Base-by-base conservation (phyloP, 2,113 vertebrate species). In the Vidua chalybeata region DNA sequence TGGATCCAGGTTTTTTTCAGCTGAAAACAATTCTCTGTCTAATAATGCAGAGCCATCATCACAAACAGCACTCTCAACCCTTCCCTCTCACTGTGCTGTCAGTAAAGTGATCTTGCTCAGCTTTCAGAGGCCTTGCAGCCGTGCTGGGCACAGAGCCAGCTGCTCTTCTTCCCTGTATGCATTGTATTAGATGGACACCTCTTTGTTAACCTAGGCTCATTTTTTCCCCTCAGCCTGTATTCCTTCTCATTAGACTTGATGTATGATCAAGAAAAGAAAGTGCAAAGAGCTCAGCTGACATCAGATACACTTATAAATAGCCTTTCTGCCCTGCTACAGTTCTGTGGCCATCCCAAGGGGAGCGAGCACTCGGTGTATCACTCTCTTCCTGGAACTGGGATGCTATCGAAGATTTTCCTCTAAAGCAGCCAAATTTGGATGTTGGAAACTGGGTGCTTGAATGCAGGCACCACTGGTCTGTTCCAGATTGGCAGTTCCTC, bases 241-340 rank as follows among this genome's bases (percentile, higher is more conserved):
- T 43, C 51, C 72, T 82, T 77, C 91, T 91, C 64, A 56, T 94
- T 61, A 90, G 54, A 46, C 84, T 91, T 96, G 90, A 84, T 78
- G 75, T 89, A 89, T 33, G 85, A 73, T 75, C 78, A 87, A 76
- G 56, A 87, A 78, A 54, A 95, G 84, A 90, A 78, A 92, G 77
- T 52, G 67, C 67, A 89, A 75, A 96, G 71, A 79, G 62, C 83
- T 93, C 82, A 74, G 84, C 62, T 88, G 95, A 95, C 66, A 95
- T 83, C 79, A 91, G 81, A 97, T 95, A 94, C 11, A 55, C 59
- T 94, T 96, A 91, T 96, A 95, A 96, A 96, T 94, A 96, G 90
- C 85, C 62, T 30, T 68, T 41, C 81, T 95, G 94, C 90, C 69
- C 95, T 82, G 78, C 71, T 86, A 11, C 1, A 2, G 43, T 30